Conservation (phyloP, 2,113 vertebrate species). For the Crocuta crocuta region DNA sequence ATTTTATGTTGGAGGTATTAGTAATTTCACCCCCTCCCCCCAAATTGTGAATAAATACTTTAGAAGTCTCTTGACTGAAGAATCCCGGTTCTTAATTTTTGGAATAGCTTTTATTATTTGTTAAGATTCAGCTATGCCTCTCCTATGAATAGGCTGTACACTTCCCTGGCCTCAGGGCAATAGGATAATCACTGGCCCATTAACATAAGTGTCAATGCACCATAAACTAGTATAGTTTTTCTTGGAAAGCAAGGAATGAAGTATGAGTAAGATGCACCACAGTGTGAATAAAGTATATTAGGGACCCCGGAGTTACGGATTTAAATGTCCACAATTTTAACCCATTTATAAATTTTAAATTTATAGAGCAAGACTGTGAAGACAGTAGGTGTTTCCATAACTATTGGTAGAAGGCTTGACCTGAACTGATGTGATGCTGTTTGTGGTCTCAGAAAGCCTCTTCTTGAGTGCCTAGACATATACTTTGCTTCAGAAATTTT, state of each 20-base stretch:
- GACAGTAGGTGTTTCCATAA: slow-evolving; percentile 12
- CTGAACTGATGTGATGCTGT: background rate
- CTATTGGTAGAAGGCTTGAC: background rate
- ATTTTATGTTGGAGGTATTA: background rate
- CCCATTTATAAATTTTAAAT: background rate
- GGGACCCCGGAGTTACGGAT: background rate
- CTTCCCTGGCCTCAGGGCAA: background rate
- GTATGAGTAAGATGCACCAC: background rate
- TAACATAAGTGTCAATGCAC: slow-evolving; percentile 26
- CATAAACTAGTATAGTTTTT: slow-evolving; percentile 27
- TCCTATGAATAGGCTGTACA: background rate
- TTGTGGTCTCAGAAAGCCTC: background rate
- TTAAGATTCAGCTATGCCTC: slow-evolving; percentile 12
- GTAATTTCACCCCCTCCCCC: background rate
- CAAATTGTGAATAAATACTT: slow-evolving; percentile 54
- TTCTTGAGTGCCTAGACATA: background rate
- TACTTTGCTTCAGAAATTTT: background rate
- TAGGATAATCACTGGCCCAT: background rate
- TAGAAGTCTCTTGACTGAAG: slow-evolving; percentile 39
- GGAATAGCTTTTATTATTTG: slow-evolving; percentile 29
- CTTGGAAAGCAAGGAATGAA: slow-evolving; percentile 20
- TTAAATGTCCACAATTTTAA: slow-evolving; percentile 57
- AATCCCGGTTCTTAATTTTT: slow-evolving; percentile 50
- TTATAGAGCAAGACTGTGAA: slow-evolving; percentile 13
- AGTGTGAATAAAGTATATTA: slow-evolving; percentile 50